A percentile compares a stretch with the other conserved stretches of the same genome.
Conservation (phyloP, 53 echinoderm and acorn worm genomes). For the Pentamera pediparva region DNA sequence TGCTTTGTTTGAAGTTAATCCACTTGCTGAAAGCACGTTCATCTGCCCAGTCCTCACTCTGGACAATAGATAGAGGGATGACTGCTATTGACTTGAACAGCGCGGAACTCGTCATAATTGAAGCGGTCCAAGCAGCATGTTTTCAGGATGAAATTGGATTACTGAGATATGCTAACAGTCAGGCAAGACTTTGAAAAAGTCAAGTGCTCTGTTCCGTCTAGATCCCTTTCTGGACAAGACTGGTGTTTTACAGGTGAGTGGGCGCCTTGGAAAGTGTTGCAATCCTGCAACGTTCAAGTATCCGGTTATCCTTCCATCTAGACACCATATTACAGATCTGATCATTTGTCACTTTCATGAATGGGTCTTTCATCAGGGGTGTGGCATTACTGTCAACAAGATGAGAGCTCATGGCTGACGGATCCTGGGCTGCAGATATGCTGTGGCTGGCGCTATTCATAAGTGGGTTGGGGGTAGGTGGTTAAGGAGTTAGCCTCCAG, state of each 20-base stretch:
- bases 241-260: background rate
- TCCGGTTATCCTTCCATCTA: slow-evolving; percentile 38
- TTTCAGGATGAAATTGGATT: background rate
- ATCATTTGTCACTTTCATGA: slow-evolving; percentile 40
- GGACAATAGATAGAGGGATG: background rate
- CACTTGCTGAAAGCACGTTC: background rate
- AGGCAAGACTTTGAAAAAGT: background rate
- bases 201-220: background rate
- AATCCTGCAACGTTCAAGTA: background rate
- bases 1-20: background rate
- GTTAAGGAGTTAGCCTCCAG: slow-evolving; percentile 12
- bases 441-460: slow-evolving; percentile 19
- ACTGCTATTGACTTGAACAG: background rate
- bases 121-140: background rate
- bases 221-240: background rate
- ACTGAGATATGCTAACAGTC: background rate
- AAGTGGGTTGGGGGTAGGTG: slow-evolving; percentile 37
- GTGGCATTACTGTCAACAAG: slow-evolving; percentile 45
- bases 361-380: slow-evolving; percentile 42
- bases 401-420: slow-evolving; percentile 35
- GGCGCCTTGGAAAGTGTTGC: background rate
- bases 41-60: background rate
- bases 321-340: slow-evolving; percentile 39
- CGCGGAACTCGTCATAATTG: background rate
- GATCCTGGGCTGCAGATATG: slow-evolving; percentile 40